Percentiles rank a stretch among this genome's conserved stretches.
These are phyloP conservation scores for Tachina grossa DNA, from an alignment of 2,888 invertebrate genomes.

Conservation along the genomic window DNA sequence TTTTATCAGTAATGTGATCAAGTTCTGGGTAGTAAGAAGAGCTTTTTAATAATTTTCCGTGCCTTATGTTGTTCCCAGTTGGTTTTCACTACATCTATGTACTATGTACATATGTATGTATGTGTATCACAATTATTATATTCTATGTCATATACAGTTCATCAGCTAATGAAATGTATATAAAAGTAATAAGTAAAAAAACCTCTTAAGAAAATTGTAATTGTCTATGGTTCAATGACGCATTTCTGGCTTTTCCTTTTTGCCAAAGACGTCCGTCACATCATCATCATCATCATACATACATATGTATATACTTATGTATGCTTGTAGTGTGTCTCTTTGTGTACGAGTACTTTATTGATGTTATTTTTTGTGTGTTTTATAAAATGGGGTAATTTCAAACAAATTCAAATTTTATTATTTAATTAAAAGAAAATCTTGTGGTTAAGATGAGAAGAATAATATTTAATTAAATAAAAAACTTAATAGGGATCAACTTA, in stretches of 20 bases:
- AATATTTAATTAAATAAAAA: conserved; percentile 1
- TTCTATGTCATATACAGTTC: conserved; percentile 32
- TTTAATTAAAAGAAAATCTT: background rate
- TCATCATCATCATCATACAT: background rate
- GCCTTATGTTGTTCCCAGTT: background rate
- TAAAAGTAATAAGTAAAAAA: conserved; percentile 26
- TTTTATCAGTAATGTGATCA: too few species aligned
- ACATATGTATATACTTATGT: background rate
- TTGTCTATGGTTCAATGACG: conserved; percentile 64
- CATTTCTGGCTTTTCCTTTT: conserved; percentile 23
- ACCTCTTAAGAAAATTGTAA: conserved; percentile 66
- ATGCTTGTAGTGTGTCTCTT: too few species aligned
- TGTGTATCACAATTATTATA: conserved; percentile 23
- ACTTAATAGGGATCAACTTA: background rate
- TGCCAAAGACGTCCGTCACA: background rate
- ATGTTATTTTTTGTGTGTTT: background rate
- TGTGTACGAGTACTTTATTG: too few species aligned
- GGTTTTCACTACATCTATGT: conserved; percentile 23
- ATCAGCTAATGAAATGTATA: conserved; percentile 29
- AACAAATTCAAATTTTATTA: background rate
- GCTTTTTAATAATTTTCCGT: background rate
- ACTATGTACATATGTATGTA: too few species aligned
- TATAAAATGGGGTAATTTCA: conserved; percentile 9
- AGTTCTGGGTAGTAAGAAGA: too few species aligned
- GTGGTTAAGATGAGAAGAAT: background rate